A percentile compares a stretch with the other conserved stretches of the same genome.
Conservation (phyloP, 2,113 vertebrate species). For the Coptodon rendalli region DNA sequence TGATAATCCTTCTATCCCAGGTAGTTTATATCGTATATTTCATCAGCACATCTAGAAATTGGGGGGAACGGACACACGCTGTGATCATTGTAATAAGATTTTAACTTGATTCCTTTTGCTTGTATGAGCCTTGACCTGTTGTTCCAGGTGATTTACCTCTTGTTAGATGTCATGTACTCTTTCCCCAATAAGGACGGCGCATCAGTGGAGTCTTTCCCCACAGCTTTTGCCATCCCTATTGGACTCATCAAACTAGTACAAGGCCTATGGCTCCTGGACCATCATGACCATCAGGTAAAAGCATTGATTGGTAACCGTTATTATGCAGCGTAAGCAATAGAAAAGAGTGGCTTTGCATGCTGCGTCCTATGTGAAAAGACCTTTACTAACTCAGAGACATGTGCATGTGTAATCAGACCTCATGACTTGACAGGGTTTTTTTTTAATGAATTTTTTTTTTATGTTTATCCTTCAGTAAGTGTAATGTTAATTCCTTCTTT, state of each 20-base stretch:
- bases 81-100: background rate
- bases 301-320: background rate
- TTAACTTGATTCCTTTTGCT: background rate
- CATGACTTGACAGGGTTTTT: background rate
- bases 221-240: slow-evolving; percentile 85
- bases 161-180: slow-evolving; percentile 90
- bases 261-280: slow-evolving; percentile 94
- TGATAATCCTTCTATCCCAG: background rate
- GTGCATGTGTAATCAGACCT: background rate
- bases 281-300: slow-evolving; percentile 84
- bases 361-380: background rate
- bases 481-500: background rate
- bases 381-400: background rate
- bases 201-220: slow-evolving; percentile 83
- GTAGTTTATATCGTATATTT: background rate
- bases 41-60: background rate
- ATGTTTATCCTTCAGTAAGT: background rate
- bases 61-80: rapidly evolving
- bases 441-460: background rate
- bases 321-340: background rate
- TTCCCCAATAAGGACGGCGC: slow-evolving; percentile 81
- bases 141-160: slow-evolving; percentile 87
- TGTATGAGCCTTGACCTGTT: slow-evolving; percentile 74
- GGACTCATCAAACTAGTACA: slow-evolving; percentile 87
- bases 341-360: background rate